Percentiles rank a stretch among this genome's conserved stretches.
These are phyloP conservation scores for Sitta europaea DNA, from an alignment of 2,113 vertebrate genomes.

Conservation along the genomic window DNA sequence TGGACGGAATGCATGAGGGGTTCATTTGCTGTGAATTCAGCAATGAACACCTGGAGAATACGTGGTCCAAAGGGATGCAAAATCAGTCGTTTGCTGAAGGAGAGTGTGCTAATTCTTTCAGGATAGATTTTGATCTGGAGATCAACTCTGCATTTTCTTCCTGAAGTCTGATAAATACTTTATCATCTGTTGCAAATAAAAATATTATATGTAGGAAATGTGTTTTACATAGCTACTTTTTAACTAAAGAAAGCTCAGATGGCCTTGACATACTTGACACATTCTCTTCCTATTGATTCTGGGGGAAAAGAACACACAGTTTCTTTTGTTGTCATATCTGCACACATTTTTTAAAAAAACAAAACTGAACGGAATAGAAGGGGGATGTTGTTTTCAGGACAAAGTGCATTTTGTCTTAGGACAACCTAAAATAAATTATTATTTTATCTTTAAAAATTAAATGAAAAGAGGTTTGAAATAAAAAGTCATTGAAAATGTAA, in stretches of 20 bases:
- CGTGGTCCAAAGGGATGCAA: neutral
- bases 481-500: neutral
- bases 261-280: neutral
- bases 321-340: neutral
- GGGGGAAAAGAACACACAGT: fast-evolving
- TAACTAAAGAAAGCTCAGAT: neutral
- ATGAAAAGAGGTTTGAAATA: neutral
- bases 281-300: neutral
- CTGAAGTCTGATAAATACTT: neutral
- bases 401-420: neutral
- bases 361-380: neutral
- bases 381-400: neutral
- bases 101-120: neutral
- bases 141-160: neutral
- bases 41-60: neutral
- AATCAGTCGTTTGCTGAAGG: neutral
- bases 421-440: neutral
- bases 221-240: neutral
- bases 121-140: neutral
- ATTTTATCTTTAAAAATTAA: neutral
- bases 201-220: neutral
- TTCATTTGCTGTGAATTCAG: slow-evolving; percentile 46
- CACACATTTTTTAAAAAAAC: neutral
- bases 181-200: neutral
- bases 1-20: neutral